A percentile compares a stretch with the other conserved stretches of the same genome.
These are phyloP conservation scores for Pipistrellus pygmaeus DNA, from an alignment of 2,797 vertebrate genomes.

Conservation along the genomic window DNA sequence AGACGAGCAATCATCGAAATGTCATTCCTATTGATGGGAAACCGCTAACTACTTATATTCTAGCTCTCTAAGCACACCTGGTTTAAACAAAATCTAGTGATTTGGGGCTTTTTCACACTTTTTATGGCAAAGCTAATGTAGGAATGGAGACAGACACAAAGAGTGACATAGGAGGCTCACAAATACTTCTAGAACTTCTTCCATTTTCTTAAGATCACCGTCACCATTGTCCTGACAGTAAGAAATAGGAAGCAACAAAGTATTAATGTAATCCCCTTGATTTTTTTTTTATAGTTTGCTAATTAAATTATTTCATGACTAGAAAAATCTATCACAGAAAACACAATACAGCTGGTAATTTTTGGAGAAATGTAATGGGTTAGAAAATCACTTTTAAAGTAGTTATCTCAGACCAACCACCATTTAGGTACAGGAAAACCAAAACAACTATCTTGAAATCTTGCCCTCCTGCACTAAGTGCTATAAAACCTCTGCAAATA, in stretches of 20 bases:
- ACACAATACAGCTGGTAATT: neutral
- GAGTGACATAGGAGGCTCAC: neutral
- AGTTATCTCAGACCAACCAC: neutral
- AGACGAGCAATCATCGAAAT: slow-evolving; percentile 27
- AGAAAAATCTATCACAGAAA: neutral
- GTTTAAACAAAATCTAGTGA: slow-evolving; percentile 40
- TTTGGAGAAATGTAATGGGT: neutral
- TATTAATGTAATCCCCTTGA: neutral
- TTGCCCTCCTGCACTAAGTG: neutral
- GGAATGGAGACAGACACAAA: neutral
- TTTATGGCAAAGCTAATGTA: neutral
- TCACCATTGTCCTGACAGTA: neutral
- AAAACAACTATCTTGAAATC: neutral
- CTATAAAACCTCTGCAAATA: neutral
- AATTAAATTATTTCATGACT: slow-evolving; percentile 20
- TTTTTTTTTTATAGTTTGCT: slow-evolving; percentile 27
- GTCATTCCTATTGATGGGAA: neutral
- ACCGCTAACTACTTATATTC: neutral
- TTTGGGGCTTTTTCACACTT: neutral
- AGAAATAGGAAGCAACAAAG: neutral
- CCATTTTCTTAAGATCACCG: neutral
- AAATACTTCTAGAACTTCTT: neutral
- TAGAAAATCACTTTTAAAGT: neutral
- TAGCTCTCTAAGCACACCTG: neutral
- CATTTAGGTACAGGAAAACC: neutral